Evolutionary conservation across 2,797 vertebrate genomes (phyloP).

Genomic region (Myiothlypis coronata): DNA sequence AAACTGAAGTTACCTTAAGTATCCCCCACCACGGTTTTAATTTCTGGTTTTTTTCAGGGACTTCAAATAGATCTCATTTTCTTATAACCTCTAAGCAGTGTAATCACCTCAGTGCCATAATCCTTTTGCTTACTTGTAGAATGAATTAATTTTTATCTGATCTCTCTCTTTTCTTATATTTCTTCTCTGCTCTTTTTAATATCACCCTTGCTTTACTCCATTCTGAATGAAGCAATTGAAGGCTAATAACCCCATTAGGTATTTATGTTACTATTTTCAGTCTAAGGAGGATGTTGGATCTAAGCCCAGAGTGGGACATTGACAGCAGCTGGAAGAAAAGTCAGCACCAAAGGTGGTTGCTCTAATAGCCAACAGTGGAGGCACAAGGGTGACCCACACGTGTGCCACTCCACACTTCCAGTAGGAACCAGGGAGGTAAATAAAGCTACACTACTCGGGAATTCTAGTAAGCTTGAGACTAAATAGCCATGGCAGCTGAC

Average conservation of each 20-base stretch:
- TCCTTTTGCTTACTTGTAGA: neutral
- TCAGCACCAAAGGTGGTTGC: neutral
- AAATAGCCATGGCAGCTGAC: neutral
- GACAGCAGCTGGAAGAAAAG: neutral
- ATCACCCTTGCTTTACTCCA: neutral
- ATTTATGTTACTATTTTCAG: neutral
- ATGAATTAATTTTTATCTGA: neutral
- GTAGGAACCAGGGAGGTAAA: neutral
- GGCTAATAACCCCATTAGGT: neutral
- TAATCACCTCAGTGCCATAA: neutral
- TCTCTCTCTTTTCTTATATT: neutral
- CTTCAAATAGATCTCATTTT: slow-evolving; percentile 7
- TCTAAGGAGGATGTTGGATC: neutral
- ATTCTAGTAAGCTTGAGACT: neutral
- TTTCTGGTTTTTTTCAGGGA: neutral
- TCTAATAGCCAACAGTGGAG: neutral
- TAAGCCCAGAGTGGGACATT: neutral
- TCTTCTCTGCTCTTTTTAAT: neutral
- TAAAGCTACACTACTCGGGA: neutral
- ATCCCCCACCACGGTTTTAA: neutral
- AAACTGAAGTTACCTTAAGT: neutral
- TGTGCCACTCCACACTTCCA: neutral
- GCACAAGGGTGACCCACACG: neutral
- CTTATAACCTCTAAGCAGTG: neutral
- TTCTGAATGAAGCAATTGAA: neutral